phyloP scores from a whole-genome alignment of 2,113 vertebrate species.

The Pteropus alecto region DNA sequence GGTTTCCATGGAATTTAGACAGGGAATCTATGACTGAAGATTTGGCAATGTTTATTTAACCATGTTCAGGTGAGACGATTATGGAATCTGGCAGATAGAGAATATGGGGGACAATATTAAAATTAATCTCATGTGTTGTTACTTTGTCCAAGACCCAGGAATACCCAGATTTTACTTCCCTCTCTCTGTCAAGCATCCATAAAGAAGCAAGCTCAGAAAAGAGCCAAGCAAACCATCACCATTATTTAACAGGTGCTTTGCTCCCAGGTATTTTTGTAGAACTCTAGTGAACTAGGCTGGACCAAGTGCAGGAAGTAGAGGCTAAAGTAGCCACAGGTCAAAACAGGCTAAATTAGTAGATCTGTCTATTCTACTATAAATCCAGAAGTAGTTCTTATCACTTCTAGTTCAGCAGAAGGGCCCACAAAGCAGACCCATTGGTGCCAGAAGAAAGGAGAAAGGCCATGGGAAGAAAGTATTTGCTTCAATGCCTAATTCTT shows the following conservation, averaged over 20 bases:
- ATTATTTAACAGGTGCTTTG: background rate
- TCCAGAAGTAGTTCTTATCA: background rate
- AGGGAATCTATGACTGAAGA: slow-evolving; percentile 4
- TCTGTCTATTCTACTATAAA: background rate
- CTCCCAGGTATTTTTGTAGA: background rate
- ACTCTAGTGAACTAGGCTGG: background rate
- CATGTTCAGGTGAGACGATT: background rate
- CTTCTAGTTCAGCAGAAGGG: background rate
- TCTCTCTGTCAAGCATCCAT: background rate
- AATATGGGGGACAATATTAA: background rate
- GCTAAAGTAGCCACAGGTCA: background rate
- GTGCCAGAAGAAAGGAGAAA: background rate
- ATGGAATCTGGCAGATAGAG: slow-evolving; percentile 6
- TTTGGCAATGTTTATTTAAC: slow-evolving; percentile 4
- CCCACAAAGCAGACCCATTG: background rate
- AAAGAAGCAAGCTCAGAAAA: background rate
- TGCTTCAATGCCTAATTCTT: background rate
- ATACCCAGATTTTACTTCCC: background rate
- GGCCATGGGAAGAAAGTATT: background rate
- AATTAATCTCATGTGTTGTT: slow-evolving; percentile 41
- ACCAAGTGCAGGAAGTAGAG: background rate
- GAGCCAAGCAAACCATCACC: background rate
- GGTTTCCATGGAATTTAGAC: background rate
- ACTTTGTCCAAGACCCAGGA: background rate
- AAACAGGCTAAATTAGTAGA: background rate